phyloP scores from a whole-genome alignment of 2,888 invertebrate genomes.

The Agonopterix arenella region DNA sequence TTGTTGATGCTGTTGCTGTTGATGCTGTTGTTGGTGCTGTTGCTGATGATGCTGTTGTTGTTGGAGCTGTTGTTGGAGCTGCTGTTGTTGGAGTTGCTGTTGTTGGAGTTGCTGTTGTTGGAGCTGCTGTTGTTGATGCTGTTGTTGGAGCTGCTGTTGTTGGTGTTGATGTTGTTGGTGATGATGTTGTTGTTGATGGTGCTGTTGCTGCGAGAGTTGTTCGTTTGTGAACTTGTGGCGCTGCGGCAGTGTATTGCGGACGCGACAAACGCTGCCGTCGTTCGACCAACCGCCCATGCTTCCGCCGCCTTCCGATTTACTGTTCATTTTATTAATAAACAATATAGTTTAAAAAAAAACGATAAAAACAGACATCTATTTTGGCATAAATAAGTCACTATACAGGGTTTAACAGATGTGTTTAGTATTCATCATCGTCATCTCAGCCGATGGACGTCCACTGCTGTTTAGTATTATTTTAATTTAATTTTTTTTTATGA shows the following conservation, averaged over 20 bases:
- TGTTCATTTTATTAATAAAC: conserved; percentile 12
- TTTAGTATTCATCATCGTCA: no score
- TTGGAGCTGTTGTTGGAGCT: conserved; percentile 12
- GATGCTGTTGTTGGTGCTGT: conserved; percentile 16
- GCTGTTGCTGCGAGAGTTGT: conserved; percentile 50
- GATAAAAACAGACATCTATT: no score
- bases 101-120: conserved; percentile 20
- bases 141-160: conserved; percentile 20
- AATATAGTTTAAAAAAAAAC: neutral
- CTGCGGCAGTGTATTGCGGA: conserved; percentile 59
- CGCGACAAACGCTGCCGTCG: conserved; percentile 64
- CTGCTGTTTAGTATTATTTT: no score
- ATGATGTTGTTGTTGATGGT: conserved; percentile 32
- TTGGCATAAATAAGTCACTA: no score
- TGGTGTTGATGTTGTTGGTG: conserved; percentile 29
- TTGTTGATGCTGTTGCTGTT: conserved; percentile 10
- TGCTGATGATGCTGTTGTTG: conserved; percentile 17
- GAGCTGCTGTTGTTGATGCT: conserved; percentile 21
- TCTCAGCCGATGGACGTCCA: no score
- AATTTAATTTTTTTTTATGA: no score
- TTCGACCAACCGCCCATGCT: conserved; percentile 66
- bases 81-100: conserved; percentile 16
- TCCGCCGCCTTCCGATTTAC: conserved; percentile 66
- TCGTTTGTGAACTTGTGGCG: conserved; percentile 68
- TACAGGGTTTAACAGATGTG: no score